A percentile compares a stretch with the other conserved stretches of the same genome.
phyloP scores from a whole-genome alignment of 35 echinoderm and acorn worm species.

The Eucidaris tribuloides region DNA sequence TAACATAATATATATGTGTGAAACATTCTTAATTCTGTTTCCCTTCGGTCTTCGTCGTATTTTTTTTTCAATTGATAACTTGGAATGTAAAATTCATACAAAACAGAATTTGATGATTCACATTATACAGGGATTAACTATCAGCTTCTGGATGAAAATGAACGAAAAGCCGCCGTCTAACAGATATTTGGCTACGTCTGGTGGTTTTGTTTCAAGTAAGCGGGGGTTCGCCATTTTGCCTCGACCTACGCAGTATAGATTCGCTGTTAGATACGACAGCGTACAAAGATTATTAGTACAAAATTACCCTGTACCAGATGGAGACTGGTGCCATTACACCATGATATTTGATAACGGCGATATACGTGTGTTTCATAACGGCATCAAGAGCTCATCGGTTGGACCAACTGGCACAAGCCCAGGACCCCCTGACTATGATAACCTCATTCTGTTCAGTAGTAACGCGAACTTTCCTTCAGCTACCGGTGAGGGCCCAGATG shows the following conservation, averaged over 20 bases:
- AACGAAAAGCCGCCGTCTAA: neutral
- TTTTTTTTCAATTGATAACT: too few relatives aligned
- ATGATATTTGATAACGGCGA: neutral
- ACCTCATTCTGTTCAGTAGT: neutral
- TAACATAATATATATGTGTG: too few relatives aligned
- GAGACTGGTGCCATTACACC: neutral
- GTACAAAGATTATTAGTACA: neutral
- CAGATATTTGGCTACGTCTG: neutral
- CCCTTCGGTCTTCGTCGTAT: too few relatives aligned
- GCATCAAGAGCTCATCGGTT: neutral
- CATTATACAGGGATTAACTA: neutral
- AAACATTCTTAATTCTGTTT: too few relatives aligned
- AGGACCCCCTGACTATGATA: neutral
- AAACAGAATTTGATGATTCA: too few relatives aligned
- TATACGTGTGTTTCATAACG: neutral
- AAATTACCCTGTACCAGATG: neutral
- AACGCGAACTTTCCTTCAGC: neutral
- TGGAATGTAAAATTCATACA: too few relatives aligned
- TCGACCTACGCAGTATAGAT: neutral
- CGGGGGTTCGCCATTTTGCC: neutral
- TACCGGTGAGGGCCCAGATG: neutral
- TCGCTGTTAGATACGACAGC: neutral
- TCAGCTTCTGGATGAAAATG: neutral
- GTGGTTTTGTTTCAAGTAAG: neutral
- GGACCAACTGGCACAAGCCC: neutral